Evolutionary conservation across 2,888 invertebrate species (phyloP), one percentile per base, ranked within the genome.

Genomic region (Lycophotia porphyrea): DNA sequence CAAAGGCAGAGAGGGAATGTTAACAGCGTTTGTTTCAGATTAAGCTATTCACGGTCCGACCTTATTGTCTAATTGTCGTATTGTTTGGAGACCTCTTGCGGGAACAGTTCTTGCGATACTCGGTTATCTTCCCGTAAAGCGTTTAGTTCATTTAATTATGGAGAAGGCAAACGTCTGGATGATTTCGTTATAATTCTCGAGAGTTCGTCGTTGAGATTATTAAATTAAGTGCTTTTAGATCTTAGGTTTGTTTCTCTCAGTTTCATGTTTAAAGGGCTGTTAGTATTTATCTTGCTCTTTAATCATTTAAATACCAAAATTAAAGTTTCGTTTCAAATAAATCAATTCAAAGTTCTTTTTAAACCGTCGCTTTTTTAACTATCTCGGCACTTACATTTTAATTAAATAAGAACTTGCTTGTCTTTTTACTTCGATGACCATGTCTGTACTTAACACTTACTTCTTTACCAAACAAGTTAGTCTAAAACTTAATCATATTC

Each of bases 21-120:
- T 91, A 91, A 92, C 91, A 91, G 88, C 90, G 85, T 92, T 91
- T 90, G 90, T 90, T 90, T 89, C 91, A 93, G 93, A 94, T 94
- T 92, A 93, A 93, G 93, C 92, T 90, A 94, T 94, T 94, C 93
- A 91, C 86, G 87, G 84, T 80, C 86, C 88, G 89, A 88, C 86
- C 92, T 92, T 93, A 93, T 94, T 95, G 93, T 95, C 92, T 94
- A 95, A 94, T 95, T 94, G 94, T 93, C 92, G 93, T 91, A 93
- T 94, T 94, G 95, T 94, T 93, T 88, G 90, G 88, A 88, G 87
- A 90, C 89, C 90, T 88, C 89, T 88, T 86, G 86, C 77, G 78
- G 77, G 73, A 78, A 87, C 82, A 75, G 84, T 79, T 82, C 76
- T 49, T 39, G 70, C 60, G 82, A 76, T 81, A 71, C 83, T 78